These are phyloP conservation scores for Flexamia atlantica DNA, from an alignment of 2,888 invertebrate genomes.

Conservation along the genomic window DNA sequence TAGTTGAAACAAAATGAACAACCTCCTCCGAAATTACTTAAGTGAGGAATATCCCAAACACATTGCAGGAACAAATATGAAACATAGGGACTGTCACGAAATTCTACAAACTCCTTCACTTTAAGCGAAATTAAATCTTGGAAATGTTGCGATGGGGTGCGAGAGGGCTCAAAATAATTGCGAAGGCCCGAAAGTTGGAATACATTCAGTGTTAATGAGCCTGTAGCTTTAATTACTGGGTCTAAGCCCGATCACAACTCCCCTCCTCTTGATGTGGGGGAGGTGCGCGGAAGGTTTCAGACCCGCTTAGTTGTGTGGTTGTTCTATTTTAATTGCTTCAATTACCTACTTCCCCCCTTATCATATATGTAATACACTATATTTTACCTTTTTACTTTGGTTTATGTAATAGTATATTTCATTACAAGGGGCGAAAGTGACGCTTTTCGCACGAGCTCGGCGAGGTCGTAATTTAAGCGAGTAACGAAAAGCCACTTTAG, in stretches of 20 bases:
- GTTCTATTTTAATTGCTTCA: constrained; percentile 61
- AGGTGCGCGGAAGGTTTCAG: not conserved
- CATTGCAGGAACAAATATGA: too few relatives aligned
- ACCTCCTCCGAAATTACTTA: too few relatives aligned
- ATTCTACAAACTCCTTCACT: not conserved
- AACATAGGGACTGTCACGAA: too few relatives aligned
- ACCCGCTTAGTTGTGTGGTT: constrained; percentile 14
- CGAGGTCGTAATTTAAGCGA: too few relatives aligned
- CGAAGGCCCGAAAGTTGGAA: constrained; percentile 44
- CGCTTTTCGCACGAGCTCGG: too few relatives aligned
- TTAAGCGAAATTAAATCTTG: not conserved
- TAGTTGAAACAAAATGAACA: too few relatives aligned
- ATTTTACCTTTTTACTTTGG: too few relatives aligned
- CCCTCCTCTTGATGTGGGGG: constrained; percentile 1
- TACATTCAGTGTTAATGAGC: constrained; percentile 51
- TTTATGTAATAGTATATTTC: too few relatives aligned
- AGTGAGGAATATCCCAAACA: too few relatives aligned
- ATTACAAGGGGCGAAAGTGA: too few relatives aligned
- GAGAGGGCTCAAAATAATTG: constrained; percentile 44
- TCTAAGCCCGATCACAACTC: constrained; percentile 42
- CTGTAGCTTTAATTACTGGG: constrained; percentile 56
- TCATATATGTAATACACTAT: too few relatives aligned
- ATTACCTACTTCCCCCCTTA: constrained; percentile 31
- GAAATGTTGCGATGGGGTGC: not conserved
- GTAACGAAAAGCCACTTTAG: too few relatives aligned